Evolutionary conservation across 2,113 vertebrate species (phyloP).

Genomic region (Piliocolobus tephrosceles): DNA sequence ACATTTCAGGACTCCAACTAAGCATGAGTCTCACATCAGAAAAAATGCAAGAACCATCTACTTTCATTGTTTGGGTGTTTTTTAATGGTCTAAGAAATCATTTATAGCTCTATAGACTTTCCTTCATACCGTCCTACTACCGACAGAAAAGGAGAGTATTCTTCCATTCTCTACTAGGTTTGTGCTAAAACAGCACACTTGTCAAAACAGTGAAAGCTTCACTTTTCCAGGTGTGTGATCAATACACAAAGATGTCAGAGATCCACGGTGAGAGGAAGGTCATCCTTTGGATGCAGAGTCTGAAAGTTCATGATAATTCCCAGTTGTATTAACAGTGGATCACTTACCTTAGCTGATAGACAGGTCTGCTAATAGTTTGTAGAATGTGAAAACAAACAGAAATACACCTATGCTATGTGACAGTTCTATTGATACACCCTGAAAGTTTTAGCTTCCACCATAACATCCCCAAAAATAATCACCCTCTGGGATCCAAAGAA

Average conservation of each 20-base stretch:
- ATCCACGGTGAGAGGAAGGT: not conserved
- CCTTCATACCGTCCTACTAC: not conserved
- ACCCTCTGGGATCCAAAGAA: not conserved
- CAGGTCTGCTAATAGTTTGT: not conserved
- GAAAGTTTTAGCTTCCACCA: not conserved
- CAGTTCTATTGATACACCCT: not conserved
- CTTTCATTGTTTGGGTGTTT: slow-evolving; percentile 46
- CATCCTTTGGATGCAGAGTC: not conserved
- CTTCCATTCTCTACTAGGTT: slow-evolving; percentile 3
- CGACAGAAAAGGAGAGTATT: slow-evolving; percentile 31
- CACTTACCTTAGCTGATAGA: not conserved
- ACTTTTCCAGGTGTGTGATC: not conserved
- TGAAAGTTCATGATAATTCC: not conserved
- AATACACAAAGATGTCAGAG: slow-evolving; percentile 31
- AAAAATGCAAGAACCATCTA: slow-evolving; percentile 37
- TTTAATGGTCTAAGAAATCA: slow-evolving; percentile 66
- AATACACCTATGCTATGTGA: not conserved
- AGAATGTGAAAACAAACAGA: not conserved
- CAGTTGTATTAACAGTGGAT: not conserved
- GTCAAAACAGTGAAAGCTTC: slow-evolving; percentile 25
- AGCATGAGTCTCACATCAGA: slow-evolving; percentile 12
- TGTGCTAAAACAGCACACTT: slow-evolving; percentile 49
- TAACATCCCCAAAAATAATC: not conserved
- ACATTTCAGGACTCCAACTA: slow-evolving; percentile 23
- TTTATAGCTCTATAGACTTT: not conserved